A percentile compares a stretch with the other conserved stretches of the same genome.
Evolutionary conservation across 1,140 invertebrate genomes (phyloP).

Genomic region (Aphaenogaster rudis): DNA sequence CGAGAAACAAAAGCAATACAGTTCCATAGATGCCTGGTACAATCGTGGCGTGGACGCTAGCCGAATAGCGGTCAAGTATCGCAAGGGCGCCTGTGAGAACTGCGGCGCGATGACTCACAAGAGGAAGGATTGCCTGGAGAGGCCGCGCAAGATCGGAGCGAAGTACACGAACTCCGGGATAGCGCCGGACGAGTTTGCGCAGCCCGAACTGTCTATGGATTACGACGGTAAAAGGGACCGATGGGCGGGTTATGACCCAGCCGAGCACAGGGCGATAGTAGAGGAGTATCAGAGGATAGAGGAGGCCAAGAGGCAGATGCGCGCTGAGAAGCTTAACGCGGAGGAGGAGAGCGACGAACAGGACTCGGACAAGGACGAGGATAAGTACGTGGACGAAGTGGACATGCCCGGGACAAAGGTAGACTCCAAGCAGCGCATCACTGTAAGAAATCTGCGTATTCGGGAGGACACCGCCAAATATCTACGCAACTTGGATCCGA

Average conservation of each 20-base stretch:
- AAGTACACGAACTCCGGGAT: conserved; percentile 95
- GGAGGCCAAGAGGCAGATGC: conserved; percentile 94
- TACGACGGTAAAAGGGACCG: conserved; percentile 98
- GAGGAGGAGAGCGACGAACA: conserved; percentile 88
- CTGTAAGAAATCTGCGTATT: conserved; percentile 98
- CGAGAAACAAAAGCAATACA: conserved; percentile 92
- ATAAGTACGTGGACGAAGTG: conserved; percentile 98
- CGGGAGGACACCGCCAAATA: conserved; percentile 99
- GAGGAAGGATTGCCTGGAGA: conserved; percentile 98
- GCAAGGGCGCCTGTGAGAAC: conserved; percentile 99
- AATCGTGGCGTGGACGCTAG: conserved; percentile 93
- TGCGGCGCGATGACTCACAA: conserved; percentile 99
- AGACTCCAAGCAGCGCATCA: conserved; percentile 99
- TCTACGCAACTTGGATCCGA: conserved; percentile 97
- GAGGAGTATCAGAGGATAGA: conserved; percentile 97
- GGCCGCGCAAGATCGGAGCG: conserved; percentile 96
- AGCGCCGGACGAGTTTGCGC: conserved; percentile 96
- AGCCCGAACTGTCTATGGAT: conserved; percentile 93
- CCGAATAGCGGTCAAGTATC: conserved; percentile 93
- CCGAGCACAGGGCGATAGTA: conserved; percentile 95
- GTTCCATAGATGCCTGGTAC: conserved; percentile 93
- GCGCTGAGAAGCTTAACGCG: conserved; percentile 93
- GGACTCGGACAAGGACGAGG: conserved; percentile 95
- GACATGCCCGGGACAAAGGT: conserved; percentile 99
- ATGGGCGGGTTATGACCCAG: conserved; percentile 99